Evolutionary conservation across 1,140 invertebrate species (phyloP), one percentile per base, ranked within the genome.

Genomic region (Drosophila parvula): DNA sequence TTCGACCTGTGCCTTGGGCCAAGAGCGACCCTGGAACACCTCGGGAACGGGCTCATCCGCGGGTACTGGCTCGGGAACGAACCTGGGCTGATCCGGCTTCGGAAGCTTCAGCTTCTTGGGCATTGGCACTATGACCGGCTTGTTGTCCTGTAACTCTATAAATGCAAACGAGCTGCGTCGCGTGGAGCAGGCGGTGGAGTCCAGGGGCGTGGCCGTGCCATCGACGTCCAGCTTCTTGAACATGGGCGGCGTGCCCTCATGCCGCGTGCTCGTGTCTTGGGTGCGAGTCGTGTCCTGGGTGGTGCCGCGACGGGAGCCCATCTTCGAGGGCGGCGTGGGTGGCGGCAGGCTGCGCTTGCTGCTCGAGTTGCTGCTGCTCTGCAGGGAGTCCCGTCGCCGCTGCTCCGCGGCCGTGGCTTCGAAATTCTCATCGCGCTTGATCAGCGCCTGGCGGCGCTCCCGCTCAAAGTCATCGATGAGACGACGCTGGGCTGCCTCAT

Each of bases 141-240:
- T 88, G 44, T 88, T 91, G 47, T 89, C 79, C 62, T 81, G 82
- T 64, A 91, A 63, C 73, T 91, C 90, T 61, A 91, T 91, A 91
- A 91, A 91, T 91, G 90, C 90, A 85, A 91, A 91, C 44, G 90
- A 91, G 58, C 90, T 91, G 57, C 90, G 86, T 11, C 90, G 74
- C 38, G 90, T 86, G 18, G 83, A 91, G 14, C 68, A 77, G n/a
- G 77, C 58, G 5, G 85, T 83, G 34, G 82, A 79, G 27, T 88
- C 76, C 45, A 78, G 12, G 1, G 76, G 68, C 14, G 77, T 69
- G 10, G 38, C 78, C 10, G 40, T 59, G 28, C 78, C 70, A 8
- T 85, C 70, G 34, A 91, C 34, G 34, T 88, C 82, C 12, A 91
- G 36, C 48, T 88, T 90, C 50, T 91, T 91, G 11, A 88, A 90